Conservation (phyloP, 2,113 vertebrate species). For the Phaethon lepturus region DNA sequence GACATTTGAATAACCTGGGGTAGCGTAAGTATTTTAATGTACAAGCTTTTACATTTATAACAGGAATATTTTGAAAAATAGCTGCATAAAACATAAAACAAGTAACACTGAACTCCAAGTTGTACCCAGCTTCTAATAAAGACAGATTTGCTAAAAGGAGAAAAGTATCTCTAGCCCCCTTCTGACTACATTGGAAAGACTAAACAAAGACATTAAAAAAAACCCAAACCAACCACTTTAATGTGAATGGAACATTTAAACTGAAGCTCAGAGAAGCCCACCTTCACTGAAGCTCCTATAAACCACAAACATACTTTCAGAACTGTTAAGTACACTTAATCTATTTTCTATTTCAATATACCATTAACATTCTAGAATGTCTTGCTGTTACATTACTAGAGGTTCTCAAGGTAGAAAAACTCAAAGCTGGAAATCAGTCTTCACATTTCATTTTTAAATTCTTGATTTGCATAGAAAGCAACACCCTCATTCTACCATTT, state of each 20-base stretch:
- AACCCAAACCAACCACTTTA: neutral
- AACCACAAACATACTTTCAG: neutral
- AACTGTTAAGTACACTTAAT: neutral
- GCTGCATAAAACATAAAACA: neutral
- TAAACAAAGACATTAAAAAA: neutral
- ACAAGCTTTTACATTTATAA: conserved; percentile 2
- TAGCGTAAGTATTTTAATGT: neutral
- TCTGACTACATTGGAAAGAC: neutral
- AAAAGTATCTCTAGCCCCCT: neutral
- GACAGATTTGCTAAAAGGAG: neutral
- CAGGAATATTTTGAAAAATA: neutral
- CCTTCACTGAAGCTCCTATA: conserved; percentile 7
- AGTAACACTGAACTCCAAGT: neutral
- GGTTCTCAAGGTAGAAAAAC: neutral
- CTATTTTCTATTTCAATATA: neutral
- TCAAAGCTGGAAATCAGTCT: neutral
- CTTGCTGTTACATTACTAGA: neutral
- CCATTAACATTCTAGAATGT: neutral
- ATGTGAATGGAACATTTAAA: neutral
- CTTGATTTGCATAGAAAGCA: conserved; percentile 60
- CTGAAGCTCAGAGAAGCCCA: neutral
- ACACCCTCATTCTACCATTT: neutral
- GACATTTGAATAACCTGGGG: neutral
- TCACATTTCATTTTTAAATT: neutral
- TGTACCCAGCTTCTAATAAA: neutral